A percentile compares a stretch with the other conserved stretches of the same genome.
These are phyloP conservation scores for Embiotoca jacksoni DNA, from an alignment of 2,113 vertebrate species.

Conservation along the genomic window DNA sequence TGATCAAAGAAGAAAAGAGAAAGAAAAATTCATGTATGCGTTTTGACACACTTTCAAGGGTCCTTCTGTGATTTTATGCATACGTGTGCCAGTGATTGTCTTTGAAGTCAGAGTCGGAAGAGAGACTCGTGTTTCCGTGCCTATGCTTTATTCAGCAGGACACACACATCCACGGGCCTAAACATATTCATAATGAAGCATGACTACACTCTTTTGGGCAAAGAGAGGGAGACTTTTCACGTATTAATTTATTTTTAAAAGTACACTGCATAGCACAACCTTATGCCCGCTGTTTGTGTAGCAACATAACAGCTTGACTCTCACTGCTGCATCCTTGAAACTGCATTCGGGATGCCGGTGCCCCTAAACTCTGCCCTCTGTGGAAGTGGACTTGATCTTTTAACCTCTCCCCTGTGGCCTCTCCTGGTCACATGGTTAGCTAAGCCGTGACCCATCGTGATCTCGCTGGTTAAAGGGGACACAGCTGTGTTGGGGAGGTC, in stretches of 20 bases:
- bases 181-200: conserved; percentile 48
- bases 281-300: conserved; percentile 10
- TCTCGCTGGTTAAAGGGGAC: conserved; percentile 57
- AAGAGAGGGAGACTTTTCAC: conserved; percentile 2
- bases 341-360: conserved; percentile 6
- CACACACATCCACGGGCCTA: conserved; percentile 30
- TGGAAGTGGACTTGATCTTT: conserved; percentile 80
- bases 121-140: conserved; percentile 46
- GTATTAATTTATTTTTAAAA: conserved; percentile 14
- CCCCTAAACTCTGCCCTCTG: conserved; percentile 57
- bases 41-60: conserved; percentile 42
- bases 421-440: conserved; percentile 71
- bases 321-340: conserved; percentile 46
- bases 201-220: conserved; percentile 19
- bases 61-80: conserved; percentile 37
- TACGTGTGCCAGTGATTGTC: conserved; percentile 36
- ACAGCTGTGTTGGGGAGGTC: conserved; percentile 69
- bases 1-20: conserved; percentile 54
- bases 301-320: conserved; percentile 29
- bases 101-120: conserved; percentile 68
- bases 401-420: conserved; percentile 62
- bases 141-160: conserved; percentile 63
- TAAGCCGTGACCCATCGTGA: conserved; percentile 64
- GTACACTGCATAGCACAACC: not conserved
- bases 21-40: conserved; percentile 44